Base-by-base conservation (phyloP, 2,888 invertebrate genomes). In the Drosophila borborema region DNA sequence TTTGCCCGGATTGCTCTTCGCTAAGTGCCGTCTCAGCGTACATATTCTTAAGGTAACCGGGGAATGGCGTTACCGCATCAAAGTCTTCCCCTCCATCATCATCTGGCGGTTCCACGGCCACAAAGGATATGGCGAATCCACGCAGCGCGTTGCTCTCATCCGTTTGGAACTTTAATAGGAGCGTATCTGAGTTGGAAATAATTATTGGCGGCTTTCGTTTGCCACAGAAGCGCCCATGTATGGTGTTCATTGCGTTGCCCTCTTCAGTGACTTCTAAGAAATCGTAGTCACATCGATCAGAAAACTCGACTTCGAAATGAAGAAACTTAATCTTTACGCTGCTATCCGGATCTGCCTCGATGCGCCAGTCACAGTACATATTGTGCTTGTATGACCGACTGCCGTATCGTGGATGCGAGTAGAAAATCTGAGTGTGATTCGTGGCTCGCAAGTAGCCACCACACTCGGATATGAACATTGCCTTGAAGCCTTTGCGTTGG, bases 361-460 rank as follows among this genome's bases (percentile, higher is more conserved):
- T 97, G 46, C 96, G 96, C 99, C 99, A 99, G 92, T 98, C 98
- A 91, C 99, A 99, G 91, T 98, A 98, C 60, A 97, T 96, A 64
- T 96, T 95, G 68, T 96, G 96, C 81, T 97, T 97, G 92, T 99
- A 99, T 65, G 96, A 96, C 67, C 96, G 95, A 92, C 97, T 97
- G 0, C 99, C 99, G 92, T 97, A 99, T 64, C 96, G 96, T 0
- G 99, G 96, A 94, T 99, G 99, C 0, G 99, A 99, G 93, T 98
- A 99, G 46, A 99, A 95, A 80, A 97, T 96, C 90, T 97, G 96
- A 0, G 96, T 95, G 9, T 95, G 94, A 31, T 95, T 95, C 0
- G 96, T 95, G 0, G 99, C 99, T 63, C 95, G 94, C 40, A 99
- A 94, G 90, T 97, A 96, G 0, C 99, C 99, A 3, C 99, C 99